A percentile compares a stretch with the other conserved stretches of the same genome.
phyloP scores from a whole-genome alignment of 2,797 vertebrate genomes.

The Crypturellus tataupa region DNA sequence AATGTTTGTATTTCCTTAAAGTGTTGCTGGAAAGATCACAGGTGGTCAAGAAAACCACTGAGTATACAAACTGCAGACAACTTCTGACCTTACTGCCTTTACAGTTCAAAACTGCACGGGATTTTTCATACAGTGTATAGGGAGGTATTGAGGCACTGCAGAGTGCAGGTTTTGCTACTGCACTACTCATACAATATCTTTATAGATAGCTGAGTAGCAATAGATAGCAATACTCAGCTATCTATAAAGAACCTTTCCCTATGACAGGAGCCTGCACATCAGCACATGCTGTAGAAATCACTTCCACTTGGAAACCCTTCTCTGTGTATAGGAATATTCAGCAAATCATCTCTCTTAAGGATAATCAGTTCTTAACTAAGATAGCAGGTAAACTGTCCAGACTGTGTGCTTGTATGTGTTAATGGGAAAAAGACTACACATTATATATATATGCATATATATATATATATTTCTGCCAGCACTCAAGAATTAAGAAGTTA shows the following conservation, averaged over 20 bases:
- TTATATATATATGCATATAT: neutral
- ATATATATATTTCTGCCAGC: neutral
- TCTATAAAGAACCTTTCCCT: neutral
- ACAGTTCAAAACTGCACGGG: neutral
- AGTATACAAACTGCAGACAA: neutral
- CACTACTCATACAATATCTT: too few species aligned
- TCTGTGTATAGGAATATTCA: neutral
- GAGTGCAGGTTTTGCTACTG: neutral
- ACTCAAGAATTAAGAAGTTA: neutral
- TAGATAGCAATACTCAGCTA: neutral
- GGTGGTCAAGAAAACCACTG: neutral
- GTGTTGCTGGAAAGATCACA: neutral
- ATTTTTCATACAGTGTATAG: neutral
- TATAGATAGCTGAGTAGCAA: too few species aligned
- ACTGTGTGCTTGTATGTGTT: neutral
- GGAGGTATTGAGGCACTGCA: neutral
- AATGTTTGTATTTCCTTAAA: neutral
- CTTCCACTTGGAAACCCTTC: neutral
- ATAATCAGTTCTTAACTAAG: neutral
- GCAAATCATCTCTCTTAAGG: neutral
- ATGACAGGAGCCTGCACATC: neutral
- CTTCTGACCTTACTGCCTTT: neutral
- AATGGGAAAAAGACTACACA: neutral
- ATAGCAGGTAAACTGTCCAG: neutral
- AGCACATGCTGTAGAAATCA: conserved; percentile 11